Conservation (phyloP, 2,888 invertebrate genomes). For the Podotricha telesiphe region DNA sequence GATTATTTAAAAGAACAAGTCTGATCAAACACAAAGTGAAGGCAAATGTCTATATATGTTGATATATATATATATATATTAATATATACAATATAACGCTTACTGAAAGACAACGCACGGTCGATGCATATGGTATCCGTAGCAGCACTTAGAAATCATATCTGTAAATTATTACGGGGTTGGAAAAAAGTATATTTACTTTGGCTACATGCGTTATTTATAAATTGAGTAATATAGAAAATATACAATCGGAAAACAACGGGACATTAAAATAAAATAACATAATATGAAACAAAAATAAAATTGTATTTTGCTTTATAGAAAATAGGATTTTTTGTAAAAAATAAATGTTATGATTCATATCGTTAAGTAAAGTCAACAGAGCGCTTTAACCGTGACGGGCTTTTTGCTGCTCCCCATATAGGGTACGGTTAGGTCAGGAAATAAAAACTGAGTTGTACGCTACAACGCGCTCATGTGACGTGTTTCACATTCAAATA, state of each 20-base stretch:
- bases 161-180: no score
- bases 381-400: constrained; percentile 16
- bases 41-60: no score
- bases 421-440: constrained; percentile 22
- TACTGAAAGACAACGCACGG: no score
- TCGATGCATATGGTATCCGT: no score
- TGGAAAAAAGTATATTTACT: no score
- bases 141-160: no score
- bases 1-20: no score
- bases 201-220: no score
- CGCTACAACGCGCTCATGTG: constrained; percentile 32
- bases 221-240: not conserved
- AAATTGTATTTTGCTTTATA: not conserved
- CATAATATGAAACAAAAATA: not conserved
- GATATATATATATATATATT: no score
- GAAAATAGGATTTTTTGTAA: not conserved
- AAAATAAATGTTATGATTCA: constrained; percentile 16
- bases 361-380: constrained; percentile 14
- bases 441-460: constrained; percentile 40
- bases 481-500: constrained; percentile 42
- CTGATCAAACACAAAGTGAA: no score
- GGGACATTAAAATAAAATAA: not conserved
- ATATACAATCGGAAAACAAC: not conserved
- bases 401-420: constrained; percentile 18
- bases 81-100: no score